Evolutionary conservation across 1,140 invertebrate genomes (phyloP), one percentile per base, ranked within the genome.

Genomic region (Monochamus saltuarius): DNA sequence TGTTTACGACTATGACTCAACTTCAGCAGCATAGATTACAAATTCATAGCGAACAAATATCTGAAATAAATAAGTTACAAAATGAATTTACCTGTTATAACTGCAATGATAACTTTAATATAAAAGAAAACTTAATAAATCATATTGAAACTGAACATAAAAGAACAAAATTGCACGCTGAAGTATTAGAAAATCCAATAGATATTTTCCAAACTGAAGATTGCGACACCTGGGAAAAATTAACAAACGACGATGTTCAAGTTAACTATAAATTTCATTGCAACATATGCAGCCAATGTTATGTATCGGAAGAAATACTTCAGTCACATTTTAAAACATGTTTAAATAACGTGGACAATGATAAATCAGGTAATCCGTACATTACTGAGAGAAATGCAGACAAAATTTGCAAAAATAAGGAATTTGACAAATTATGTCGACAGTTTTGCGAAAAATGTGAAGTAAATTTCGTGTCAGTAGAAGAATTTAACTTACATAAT

Each of bases 91-190:
- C 16, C 10, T 65, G 63, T 17, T 42, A 43, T 34, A 53, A 65
- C 29, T 65, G 63, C 29, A 55, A 47, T 9, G 37, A 39, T 36
- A 38, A 13, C 1, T 59, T 55, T 59, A 19, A 38, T 14, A 35
- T 19, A 37, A 63, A 66, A 53, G 29, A 14, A 19, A 40, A 7
- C 13, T 46, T 64, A 10, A 19, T 11, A 1, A 4, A 11, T 19
- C 62, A 64, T 47, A 61, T 62, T n/a, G 14, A 52, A 40, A 16
- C 9, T 9, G n/a, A 50, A n/a, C 52, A 56, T 42, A 39, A 61
- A 17, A 8, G 9, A 45, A 3, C 29, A 0, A 40, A 55, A 43
- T 11, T 42, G 4, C 4, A 13, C 43, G 17, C 10, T 6, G 11
- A 53, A 43, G 13, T 61, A 54, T 53, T 29, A 40, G 10, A 6